Evolutionary conservation across 2,797 vertebrate species (phyloP).

Genomic region (Sebastes itinus): DNA sequence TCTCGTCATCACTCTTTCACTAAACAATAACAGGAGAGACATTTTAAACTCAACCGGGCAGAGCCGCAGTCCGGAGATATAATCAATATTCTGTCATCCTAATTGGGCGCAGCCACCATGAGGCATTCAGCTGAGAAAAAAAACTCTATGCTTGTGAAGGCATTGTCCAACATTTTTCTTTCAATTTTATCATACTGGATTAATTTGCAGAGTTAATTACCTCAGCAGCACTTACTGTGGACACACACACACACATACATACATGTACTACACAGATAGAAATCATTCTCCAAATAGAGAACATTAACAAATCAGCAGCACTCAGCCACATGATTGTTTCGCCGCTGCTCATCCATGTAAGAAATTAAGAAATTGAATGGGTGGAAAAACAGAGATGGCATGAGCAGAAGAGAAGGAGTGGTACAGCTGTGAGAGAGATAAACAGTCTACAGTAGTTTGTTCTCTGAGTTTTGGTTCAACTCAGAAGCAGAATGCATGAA

Average conservation of each 20-base stretch:
- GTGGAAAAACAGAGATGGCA: background rate
- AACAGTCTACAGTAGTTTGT: background rate
- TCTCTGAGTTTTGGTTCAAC: background rate
- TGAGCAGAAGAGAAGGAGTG: background rate
- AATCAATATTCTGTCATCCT: constrained; percentile 37
- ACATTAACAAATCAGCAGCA: constrained; percentile 33
- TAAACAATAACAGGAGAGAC: background rate
- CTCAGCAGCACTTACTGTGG: constrained; percentile 3
- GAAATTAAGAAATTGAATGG: constrained; percentile 5
- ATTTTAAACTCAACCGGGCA: constrained; percentile 11
- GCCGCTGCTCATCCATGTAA: background rate
- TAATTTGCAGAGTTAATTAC: constrained; percentile 64
- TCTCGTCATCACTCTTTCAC: constrained; percentile 3
- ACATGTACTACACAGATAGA: constrained; percentile 14
- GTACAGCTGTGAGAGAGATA: background rate
- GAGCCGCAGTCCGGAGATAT: constrained; percentile 19
- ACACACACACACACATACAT: background rate
- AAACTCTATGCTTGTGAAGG: background rate
- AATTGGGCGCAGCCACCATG: constrained; percentile 18
- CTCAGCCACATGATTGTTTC: constrained; percentile 48
- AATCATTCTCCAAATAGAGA: constrained; percentile 38
- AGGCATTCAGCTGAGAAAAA: background rate
- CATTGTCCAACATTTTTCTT: constrained; percentile 32
- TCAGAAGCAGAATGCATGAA: background rate
- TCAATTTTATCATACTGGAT: constrained; percentile 45